Base-by-base conservation (phyloP, 1,140 invertebrate genomes). In the Tetramorium simillimum region DNA sequence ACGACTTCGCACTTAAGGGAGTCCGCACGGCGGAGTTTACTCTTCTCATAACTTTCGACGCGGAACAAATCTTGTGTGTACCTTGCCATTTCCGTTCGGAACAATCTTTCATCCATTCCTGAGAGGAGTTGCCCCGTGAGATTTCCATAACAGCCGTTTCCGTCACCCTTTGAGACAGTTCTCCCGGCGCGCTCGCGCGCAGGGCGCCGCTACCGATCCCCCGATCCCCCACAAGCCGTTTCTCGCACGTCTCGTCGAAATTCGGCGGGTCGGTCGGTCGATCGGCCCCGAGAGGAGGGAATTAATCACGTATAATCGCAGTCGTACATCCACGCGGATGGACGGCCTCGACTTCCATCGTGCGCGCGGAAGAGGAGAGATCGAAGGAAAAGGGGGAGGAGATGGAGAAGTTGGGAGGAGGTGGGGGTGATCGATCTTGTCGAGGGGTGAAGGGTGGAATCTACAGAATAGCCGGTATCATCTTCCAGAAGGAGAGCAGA, bases 381-480 rank as follows among this genome's bases (percentile, higher is more conserved):
- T 84, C 40, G 63, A 28, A 51, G 85, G 24, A 60, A 73, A 60
- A 75, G 60, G 60, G 60, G 33, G 18, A 24, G 73, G 56, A 46
- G 65, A 51, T 14, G 24, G 21, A 14, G 49, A 0, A 46, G 56
- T 9, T 33, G 21, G 46, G 18, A 6, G 7, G 53, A 33, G 37
- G 18, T n/a, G 16, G 28, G 60, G 46, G 62, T 78, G 85, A 87
- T 85, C 77, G 81, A 85, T 85, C 56, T 40, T 51, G 49, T 43
- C 9, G 86, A 81, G 46, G 69, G 76, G 51, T 10, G 62, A 46
- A 65, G 63, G 76, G 24, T 56, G 85, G 77, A 81, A 86, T 86
- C 85, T 80, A 86, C 62, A 69, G 85, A 86, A 86, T 86, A 86
- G 85, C 85, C 77, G 85, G 85, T 86, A 80, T 86, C 85, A 88